A percentile compares a stretch with the other conserved stretches of the same genome.
phyloP scores from a whole-genome alignment of 2,797 vertebrate genomes.

The Yasuhikotakia modesta region DNA sequence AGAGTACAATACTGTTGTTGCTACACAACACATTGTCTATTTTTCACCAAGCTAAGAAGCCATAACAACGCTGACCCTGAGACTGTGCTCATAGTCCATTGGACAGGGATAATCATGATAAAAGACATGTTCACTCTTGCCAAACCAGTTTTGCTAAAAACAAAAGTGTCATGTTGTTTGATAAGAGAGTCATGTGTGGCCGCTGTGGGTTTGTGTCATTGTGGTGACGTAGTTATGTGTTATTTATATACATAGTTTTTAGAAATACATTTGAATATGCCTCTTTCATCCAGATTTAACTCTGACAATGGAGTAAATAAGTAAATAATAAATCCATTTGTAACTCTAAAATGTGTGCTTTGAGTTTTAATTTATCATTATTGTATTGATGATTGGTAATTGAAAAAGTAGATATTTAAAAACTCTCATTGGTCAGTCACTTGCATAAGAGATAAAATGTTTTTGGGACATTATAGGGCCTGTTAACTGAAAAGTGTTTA shows the following conservation, averaged over 20 bases:
- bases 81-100: slow-evolving; percentile 11
- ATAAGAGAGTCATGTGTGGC: neutral
- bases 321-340: too few species aligned
- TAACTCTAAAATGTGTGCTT: too few species aligned
- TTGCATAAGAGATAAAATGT: slow-evolving; percentile 2
- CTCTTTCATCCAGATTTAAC: too few species aligned
- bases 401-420: neutral
- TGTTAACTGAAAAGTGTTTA: slow-evolving; percentile 7
- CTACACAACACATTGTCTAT: neutral
- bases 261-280: too few species aligned
- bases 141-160: neutral
- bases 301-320: too few species aligned
- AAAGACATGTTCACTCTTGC: neutral
- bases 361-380: too few species aligned
- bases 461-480: neutral
- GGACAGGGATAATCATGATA: neutral
- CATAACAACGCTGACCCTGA: slow-evolving; percentile 43
- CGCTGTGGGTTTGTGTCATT: neutral
- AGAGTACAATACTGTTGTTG: neutral
- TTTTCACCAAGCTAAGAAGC: slow-evolving; percentile 27
- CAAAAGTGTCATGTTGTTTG: neutral
- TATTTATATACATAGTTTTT: too few species aligned
- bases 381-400: too few species aligned
- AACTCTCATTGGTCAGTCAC: neutral
- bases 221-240: neutral